Evolutionary conservation across 1,140 invertebrate genomes (phyloP), one percentile per base, ranked within the genome.

Genomic region (Holotrichia oblita): DNA sequence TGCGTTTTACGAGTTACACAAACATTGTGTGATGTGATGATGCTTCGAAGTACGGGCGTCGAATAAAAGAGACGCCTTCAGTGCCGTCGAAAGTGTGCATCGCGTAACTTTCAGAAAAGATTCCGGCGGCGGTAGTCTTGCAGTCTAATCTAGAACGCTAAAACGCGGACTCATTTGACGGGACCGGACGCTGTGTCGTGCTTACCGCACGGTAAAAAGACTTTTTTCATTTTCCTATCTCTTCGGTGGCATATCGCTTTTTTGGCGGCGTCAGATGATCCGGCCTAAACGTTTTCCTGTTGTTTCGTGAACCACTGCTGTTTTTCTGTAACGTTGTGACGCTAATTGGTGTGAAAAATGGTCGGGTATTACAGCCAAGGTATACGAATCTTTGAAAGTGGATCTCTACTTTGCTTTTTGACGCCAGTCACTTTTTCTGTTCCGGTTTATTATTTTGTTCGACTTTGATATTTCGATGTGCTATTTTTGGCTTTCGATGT

Each of bases 351-450:
- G 48, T 55, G 48, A 55, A 74, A 74, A 42, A 74, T 74, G 73
- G 73, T 74, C 40, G 73, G 73, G 20, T 74, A 74, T 42, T 74
- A 74, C 40, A 74, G 73, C 73, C 73, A 74, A 74, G 73, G 73
- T 74, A 74, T 41, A 55, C 48, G 17, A 55, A 55, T 17, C 48
- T 55, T 55, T 55, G 48, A 55, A 55, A 72, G 64, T 34, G 12
- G 64, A 34, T 72, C 34, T 40, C 22, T 72, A 12, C 3, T 72
- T 72, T 72, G 17, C 14, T 55, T 72, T 72, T 72, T 24, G 4
- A 34, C 14, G 9, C 14, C 2, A 40, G 34, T 72, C 12, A 12
- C 22, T 27, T 40, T 72, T 34, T 22, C 12, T 34, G 64, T 24
- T 12, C 22, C 64, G 64, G 2, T 8, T 72, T 40, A 12, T 72